Evolutionary conservation across 2,113 vertebrate genomes (phyloP), one percentile per base, ranked within the genome.

Genomic region (Tamias sibiricus): DNA sequence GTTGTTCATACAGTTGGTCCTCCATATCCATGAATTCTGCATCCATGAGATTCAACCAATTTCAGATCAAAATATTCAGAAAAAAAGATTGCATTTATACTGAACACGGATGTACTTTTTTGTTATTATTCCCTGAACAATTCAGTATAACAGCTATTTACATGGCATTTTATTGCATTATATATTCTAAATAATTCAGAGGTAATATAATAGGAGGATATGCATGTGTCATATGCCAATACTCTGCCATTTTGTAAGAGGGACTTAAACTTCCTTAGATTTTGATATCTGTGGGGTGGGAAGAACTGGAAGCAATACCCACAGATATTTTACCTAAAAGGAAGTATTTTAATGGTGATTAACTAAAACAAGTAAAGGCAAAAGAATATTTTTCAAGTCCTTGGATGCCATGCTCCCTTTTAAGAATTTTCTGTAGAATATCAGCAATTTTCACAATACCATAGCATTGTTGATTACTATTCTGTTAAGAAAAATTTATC

Each of bases 401-500:
- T 87, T 76, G 1, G 5, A 32, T 35, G 10, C 37, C 35, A 12
- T 52, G 52, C 10, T 26, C 22, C 35, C 82, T 49, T 95, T 95
- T 35, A 90, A 92, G 69, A 74, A 57, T 86, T 54, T 69, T 11
- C 42, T 44, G 0, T 37, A 30, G 24, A 89, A 14, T 66, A 17
- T 3, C 44, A 28, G 22, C 26, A 77, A 22, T 77, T 82, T 90
- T 91, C 40, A 66, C 10, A 64, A 16, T 52, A 75, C 4, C 52
- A 87, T 49, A n/a, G 57, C 26, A n/a, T 86, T 74, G 12, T 72
- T 40, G n/a, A 80, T 81, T 87, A 85, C 80, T 66, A 92, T 86
- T 88, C n/a, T 89, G 68, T 40, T 26, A 84, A 72, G 66, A 81
- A 74, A 35, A 30, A 54, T 69, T 52, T 89, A 28, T 83, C 75